Evolutionary conservation across 1,140 invertebrate genomes (phyloP).

Genomic region (Varroa destructor): DNA sequence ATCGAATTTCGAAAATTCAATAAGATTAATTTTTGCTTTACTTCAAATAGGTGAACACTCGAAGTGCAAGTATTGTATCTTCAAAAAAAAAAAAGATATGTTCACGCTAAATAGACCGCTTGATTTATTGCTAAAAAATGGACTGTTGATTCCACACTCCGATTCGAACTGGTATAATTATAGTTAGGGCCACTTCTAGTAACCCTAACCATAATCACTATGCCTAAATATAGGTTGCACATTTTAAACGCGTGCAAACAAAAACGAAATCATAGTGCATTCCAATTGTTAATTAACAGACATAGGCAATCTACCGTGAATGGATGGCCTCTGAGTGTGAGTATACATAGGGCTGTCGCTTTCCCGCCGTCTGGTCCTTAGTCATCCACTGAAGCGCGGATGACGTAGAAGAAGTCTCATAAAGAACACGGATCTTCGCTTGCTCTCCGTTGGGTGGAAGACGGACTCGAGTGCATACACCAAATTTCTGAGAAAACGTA

Average conservation of each 20-base stretch:
- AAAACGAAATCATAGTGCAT: conserved; percentile 13
- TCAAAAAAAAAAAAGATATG: too few relatives aligned
- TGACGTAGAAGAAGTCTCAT: conserved; percentile 56
- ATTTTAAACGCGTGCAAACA: conserved; percentile 49
- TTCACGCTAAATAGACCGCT: too few relatives aligned
- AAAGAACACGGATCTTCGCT: conserved; percentile 54
- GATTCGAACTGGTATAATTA: too few relatives aligned
- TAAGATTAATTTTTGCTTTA: too few relatives aligned
- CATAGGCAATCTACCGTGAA: conserved; percentile 3
- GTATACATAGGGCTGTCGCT: conserved; percentile 73
- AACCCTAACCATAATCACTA: too few relatives aligned
- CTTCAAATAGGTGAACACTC: too few relatives aligned
- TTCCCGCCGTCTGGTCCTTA: conserved; percentile 70
- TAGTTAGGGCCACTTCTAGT: too few relatives aligned
- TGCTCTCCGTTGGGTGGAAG: conserved; percentile 41
- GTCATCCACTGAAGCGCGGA: conserved; percentile 77
- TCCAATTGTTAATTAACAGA: too few relatives aligned
- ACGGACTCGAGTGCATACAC: conserved; percentile 26
- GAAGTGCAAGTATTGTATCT: too few relatives aligned
- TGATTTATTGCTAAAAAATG: too few relatives aligned
- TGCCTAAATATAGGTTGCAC: conserved; percentile 50
- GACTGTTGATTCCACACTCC: too few relatives aligned
- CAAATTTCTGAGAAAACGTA: conserved; percentile 30
- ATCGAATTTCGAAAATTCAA: background rate
- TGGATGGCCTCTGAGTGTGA: conserved; percentile 60